Evolutionary conservation across 2,113 vertebrate species (phyloP), one percentile per base, ranked within the genome.

Genomic region (Misgurnus mizolepis): DNA sequence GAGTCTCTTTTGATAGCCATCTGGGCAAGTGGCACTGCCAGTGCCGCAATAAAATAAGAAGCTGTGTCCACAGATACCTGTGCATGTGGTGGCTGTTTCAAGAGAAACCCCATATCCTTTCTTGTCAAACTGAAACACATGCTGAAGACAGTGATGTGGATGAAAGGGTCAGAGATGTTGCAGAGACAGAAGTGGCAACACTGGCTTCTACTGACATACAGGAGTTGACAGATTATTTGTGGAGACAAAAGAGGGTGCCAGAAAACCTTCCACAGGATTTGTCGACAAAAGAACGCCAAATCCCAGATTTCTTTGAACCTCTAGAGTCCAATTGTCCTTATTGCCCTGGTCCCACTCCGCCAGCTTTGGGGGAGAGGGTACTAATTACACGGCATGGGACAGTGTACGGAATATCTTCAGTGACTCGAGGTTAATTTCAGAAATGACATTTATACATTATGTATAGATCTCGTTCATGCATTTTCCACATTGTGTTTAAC

Each of bases 61-160:
- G 40, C 15, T 66, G 64, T 7, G 15, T 41, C 34, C 62, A 66
- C 62, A 66, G 39, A 7, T 66, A 66, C 39, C 8, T 41, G 39
- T 17, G 14, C 34, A 66, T 66, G 64, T 66, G 64, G 64, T 66
- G 61, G 61, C 27, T 64, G 5, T 40, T 40, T 39, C 34, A 64
- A 64, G 61, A 64, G 61, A 34, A 39, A 66, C 64, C 64, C 5
- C 61, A 64, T 27, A 22, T 64, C 11, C 61, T 64, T 39, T 64
- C 61, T 64, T 64, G 60, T 62, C 60, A 62, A 27, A 62, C 27
- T 64, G 61, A 64, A 22, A 2, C 27, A 64, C 34, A 64, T 64
- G 11, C 61, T 64, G 11, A 11, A 64, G 61, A 64, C 27, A 64
- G 61, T 15, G 61, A 64, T 64, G 61, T 34, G 27, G 61, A 64